phyloP scores from a whole-genome alignment of 2,888 invertebrate species.

The Phortica magna region DNA sequence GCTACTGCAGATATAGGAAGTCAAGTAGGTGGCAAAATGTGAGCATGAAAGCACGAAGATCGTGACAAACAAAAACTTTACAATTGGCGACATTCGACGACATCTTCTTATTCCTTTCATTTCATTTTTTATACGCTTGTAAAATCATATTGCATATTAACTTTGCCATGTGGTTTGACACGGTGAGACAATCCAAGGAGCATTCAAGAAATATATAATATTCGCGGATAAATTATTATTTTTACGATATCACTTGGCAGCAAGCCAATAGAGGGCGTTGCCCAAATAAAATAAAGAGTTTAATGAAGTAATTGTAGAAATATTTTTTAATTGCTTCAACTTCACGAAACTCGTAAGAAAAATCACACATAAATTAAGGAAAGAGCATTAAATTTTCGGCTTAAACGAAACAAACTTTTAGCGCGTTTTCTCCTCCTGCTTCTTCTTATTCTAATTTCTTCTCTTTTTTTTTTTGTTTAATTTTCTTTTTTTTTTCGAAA shows the following conservation, averaged over 20 bases:
- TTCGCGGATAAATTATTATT: no score
- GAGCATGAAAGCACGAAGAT: constrained; percentile 3
- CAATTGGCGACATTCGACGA: constrained; percentile 23
- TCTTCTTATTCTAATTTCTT: background rate
- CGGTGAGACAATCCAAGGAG: no score
- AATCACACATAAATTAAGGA: no score
- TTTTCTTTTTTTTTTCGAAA: constrained; percentile 40
- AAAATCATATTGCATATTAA: no score
- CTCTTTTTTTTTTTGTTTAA: background rate
- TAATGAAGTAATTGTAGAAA: background rate
- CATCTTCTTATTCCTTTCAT: background rate
- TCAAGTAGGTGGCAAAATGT: constrained; percentile 1
- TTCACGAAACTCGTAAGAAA: no score
- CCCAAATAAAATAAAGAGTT: no score
- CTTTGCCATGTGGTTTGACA: no score
- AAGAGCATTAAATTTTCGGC: no score
- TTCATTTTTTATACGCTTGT: background rate
- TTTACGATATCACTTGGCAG: no score
- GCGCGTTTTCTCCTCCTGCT: background rate
- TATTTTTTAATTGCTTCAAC: background rate
- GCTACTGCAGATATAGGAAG: constrained; percentile 11
- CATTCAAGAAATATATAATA: no score
- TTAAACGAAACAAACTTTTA: no score
- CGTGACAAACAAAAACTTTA: constrained; percentile 26
- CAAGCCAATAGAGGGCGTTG: no score